Conservation (phyloP, 2,797 vertebrate species). For the Calcarius lapponicus region DNA sequence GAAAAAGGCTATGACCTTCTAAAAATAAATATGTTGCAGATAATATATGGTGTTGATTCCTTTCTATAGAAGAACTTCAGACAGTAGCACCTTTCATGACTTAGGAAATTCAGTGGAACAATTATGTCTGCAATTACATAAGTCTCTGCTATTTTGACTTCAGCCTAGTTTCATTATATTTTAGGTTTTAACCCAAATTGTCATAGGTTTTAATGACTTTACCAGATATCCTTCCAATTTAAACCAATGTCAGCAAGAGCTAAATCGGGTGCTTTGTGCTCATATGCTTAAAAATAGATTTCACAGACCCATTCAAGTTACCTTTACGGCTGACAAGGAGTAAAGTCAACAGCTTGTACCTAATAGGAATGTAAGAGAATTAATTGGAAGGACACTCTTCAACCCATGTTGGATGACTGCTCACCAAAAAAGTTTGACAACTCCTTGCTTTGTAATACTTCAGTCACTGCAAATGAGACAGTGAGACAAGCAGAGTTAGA, state of each 20-base stretch:
- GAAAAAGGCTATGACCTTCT: background rate
- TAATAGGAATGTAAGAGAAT: background rate
- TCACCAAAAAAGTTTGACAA: background rate
- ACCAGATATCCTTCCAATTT: conserved; percentile 35
- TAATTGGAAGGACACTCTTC: background rate
- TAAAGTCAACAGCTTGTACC: conserved; percentile 7
- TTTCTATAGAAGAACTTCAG: conserved; percentile 16
- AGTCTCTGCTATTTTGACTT: conserved; percentile 33
- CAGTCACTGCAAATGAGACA: background rate
- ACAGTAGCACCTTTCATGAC: background rate
- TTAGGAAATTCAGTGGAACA: conserved; percentile 18
- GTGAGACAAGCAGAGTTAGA: background rate
- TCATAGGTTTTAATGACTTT: conserved; percentile 44
- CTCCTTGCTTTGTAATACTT: background rate
- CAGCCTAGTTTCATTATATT: conserved; percentile 28
- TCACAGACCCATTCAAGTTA: conserved; percentile 1
- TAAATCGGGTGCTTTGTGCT: conserved; percentile 28
- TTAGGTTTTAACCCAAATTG: conserved; percentile 5
- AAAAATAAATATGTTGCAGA: conserved; percentile 17
- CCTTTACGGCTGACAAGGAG: background rate
- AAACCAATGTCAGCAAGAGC: conserved; percentile 39
- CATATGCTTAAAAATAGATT: conserved; percentile 33
- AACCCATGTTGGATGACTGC: background rate
- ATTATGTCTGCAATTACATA: conserved; percentile 24
- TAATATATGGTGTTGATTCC: background rate